Conservation (phyloP, 2,888 invertebrate genomes). For the Cheilosia soror region DNA sequence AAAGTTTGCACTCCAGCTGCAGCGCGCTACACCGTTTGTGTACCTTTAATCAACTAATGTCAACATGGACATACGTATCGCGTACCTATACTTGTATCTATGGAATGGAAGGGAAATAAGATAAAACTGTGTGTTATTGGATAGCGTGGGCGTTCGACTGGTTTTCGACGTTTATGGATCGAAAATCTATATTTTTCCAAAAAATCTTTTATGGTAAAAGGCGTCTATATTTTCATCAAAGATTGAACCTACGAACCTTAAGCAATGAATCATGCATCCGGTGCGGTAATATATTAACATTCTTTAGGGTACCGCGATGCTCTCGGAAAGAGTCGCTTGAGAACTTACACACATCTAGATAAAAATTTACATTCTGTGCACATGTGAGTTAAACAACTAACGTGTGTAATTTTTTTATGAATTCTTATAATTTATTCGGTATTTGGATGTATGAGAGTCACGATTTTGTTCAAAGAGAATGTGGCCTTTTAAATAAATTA, state of each 20-base stretch:
- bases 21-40: not conserved
- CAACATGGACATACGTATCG: not conserved
- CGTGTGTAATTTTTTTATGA: not conserved
- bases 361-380: not conserved
- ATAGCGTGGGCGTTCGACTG: conserved; percentile 10
- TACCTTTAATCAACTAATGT: conserved; percentile 31
- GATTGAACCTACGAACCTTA: conserved; percentile 16
- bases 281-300: not conserved
- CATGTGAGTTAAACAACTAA: not conserved
- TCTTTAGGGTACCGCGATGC: not conserved
- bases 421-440: too few species aligned
- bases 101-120: too few species aligned
- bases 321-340: too few species aligned
- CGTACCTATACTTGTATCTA: too few species aligned
- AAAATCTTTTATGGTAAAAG: conserved; percentile 16
- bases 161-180: conserved; percentile 12
- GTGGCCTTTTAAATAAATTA: too few species aligned
- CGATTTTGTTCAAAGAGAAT: too few species aligned
- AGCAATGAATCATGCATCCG: conserved; percentile 33
- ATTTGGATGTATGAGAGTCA: not conserved
- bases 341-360: too few species aligned
- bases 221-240: not conserved
- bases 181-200: not conserved
- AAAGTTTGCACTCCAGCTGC: conserved; percentile 9
- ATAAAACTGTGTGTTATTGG: not conserved